Percentiles rank a stretch among this genome's conserved stretches.
Evolutionary conservation across 2,888 invertebrate genomes (phyloP).

Genomic region (Seira ritae): DNA sequence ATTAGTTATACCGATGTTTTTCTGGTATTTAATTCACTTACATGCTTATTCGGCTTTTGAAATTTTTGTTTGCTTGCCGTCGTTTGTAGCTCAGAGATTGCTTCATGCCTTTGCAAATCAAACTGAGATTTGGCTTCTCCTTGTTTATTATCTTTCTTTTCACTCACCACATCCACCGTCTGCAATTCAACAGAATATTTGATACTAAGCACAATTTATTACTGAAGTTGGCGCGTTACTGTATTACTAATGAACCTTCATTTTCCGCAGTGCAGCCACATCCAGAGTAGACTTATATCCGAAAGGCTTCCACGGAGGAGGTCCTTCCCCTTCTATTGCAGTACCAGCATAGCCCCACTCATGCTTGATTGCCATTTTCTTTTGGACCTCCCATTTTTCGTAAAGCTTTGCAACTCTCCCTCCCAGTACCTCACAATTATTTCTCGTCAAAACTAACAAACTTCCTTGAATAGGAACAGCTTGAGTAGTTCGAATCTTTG

Average conservation of each 20-base stretch:
- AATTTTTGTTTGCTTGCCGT: slow-evolving; percentile 64
- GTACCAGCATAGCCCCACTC: slow-evolving; percentile 66
- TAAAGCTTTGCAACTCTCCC: slow-evolving; percentile 67
- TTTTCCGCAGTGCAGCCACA: slow-evolving; percentile 62
- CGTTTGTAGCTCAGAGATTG: slow-evolving; percentile 66
- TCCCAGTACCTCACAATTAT: slow-evolving; percentile 65
- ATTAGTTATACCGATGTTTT: not conserved
- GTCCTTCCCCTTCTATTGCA: slow-evolving; percentile 56
- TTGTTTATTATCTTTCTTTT: slow-evolving; percentile 59
- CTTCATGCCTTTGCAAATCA: slow-evolving; percentile 68
- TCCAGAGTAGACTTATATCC: slow-evolving; percentile 60
- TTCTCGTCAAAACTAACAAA: slow-evolving; percentile 50
- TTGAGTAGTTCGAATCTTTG: slow-evolving; percentile 58
- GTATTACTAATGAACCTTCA: too few relatives aligned
- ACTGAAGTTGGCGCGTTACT: not conserved
- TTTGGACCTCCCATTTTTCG: slow-evolving; percentile 69
- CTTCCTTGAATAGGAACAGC: slow-evolving; percentile 48
- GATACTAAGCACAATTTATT: not conserved
- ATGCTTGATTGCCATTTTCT: slow-evolving; percentile 64
- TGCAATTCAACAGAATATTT: slow-evolving; percentile 22
- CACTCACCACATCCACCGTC: slow-evolving; percentile 70
- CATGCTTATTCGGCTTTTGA: slow-evolving; percentile 64
- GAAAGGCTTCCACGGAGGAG: slow-evolving; percentile 66
- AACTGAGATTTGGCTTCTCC: slow-evolving; percentile 66
- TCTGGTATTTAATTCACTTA: slow-evolving; percentile 20